Evolutionary conservation across 2,113 vertebrate genomes (phyloP).

Genomic region (Gopherus flavomarginatus): DNA sequence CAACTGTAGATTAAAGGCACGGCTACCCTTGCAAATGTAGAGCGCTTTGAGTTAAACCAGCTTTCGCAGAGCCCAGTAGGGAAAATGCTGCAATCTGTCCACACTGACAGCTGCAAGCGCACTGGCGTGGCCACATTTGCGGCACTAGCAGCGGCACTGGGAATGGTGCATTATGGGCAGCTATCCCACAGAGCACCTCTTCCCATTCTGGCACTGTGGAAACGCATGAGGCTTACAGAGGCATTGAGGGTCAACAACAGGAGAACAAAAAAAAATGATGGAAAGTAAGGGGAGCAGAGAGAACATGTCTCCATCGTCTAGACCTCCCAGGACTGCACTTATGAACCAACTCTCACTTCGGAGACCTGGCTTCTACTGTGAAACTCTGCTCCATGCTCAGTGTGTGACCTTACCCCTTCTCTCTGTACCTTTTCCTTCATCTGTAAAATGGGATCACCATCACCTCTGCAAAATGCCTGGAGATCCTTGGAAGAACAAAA

Average conservation of each 20-base stretch:
- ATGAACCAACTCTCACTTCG: background rate
- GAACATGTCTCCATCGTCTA: background rate
- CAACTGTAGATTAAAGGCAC: background rate
- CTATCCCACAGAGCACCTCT: no score
- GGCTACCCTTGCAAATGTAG: no score
- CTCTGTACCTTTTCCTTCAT: background rate
- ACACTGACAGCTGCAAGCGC: no score
- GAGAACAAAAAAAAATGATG: background rate
- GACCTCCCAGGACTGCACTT: background rate
- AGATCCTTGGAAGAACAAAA: background rate
- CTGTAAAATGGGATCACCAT: background rate
- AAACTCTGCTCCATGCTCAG: background rate
- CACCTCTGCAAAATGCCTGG: background rate
- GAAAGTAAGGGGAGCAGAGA: background rate
- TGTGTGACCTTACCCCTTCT: background rate
- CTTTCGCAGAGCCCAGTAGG: no score
- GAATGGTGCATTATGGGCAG: no score
- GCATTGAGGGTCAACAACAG: background rate
- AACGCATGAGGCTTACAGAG: background rate
- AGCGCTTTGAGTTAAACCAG: no score
- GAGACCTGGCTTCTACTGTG: background rate
- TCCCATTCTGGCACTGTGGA: no score
- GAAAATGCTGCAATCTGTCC: no score
- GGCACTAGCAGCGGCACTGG: no score
- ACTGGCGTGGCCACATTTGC: no score